Evolutionary conservation across 2,113 vertebrate genomes (phyloP), one percentile per base, ranked within the genome.

Genomic region (Athene cunicularia): DNA sequence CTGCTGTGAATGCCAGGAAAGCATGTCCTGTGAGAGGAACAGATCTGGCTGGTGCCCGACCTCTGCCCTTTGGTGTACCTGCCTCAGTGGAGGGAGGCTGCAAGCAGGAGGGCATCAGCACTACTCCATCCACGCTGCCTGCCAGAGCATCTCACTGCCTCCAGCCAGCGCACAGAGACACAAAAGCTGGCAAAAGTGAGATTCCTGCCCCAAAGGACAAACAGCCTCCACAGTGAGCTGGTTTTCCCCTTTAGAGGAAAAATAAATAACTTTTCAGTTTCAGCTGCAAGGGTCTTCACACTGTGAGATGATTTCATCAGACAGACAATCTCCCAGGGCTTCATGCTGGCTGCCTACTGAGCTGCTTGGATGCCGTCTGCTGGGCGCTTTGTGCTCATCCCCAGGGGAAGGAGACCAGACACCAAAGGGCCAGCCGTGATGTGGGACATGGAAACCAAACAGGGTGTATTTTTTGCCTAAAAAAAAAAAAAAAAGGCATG

Each of bases 231-330:
- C 35, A 53, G 23, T 2, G 8, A 89, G 60, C 80, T 64, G 8
- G 6, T 95, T 91, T 73, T 77, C 41, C 52, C 43, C n/a, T 93
- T 74, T 63, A 76, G 74, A 96, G 59, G 47, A 83, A 82, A 80
- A 90, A 94, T 85, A 94, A 96, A 76, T 86, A 93, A 88, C 80
- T 95, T 94, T 84, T 91, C 83, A 33, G 47, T 93, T 96, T 80
- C 83, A 81, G 13, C 55, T 91, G 58, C 2, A 2, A 79, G 52
- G 67, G 80, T 93, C 82, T 76, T 93, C 75, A 68, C 67, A 74
- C 53, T 52, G 60, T 5, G 14, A 87, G 39, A 81, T 3, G 30
- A 91, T 83, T 96, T 86, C 84, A 62, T 52, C 71, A 53, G 55
- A 35, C 14, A 15, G 76, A 74, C 1, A 9, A 86, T 53, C 12